These are phyloP conservation scores for Cheilosia grossa DNA, from an alignment of 2,888 invertebrate species.

Conservation along the genomic window DNA sequence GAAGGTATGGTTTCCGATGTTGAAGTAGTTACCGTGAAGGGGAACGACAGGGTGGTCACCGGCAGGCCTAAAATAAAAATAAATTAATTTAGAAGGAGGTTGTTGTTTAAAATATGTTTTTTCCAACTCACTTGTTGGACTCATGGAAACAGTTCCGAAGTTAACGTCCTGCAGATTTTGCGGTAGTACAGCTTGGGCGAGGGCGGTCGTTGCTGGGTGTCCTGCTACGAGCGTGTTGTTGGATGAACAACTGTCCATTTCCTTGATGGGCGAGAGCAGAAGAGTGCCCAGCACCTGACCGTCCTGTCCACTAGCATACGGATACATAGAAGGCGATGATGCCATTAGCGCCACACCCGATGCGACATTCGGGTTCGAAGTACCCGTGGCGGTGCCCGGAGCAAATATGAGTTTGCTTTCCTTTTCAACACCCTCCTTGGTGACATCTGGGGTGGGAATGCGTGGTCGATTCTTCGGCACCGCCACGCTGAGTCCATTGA, in stretches of 20 bases:
- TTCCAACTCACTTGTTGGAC: constrained; percentile 42
- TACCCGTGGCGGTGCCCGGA: constrained; percentile 80
- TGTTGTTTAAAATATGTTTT: neutral
- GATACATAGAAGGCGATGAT: constrained; percentile 84
- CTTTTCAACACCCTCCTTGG: constrained; percentile 90
- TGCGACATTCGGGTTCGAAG: constrained; percentile 82
- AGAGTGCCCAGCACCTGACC: constrained; percentile 90
- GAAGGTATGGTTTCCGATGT: constrained; percentile 79
- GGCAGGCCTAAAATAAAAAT: constrained; percentile 69
- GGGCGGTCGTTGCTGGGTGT: constrained; percentile 89
- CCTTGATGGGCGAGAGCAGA: constrained; percentile 92
- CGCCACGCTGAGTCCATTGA: constrained; percentile 86
- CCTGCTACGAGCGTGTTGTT: constrained; percentile 89
- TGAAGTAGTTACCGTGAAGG: constrained; percentile 81
- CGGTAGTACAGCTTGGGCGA: constrained; percentile 91
- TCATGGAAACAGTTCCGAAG: constrained; percentile 71
- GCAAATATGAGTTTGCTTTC: constrained; percentile 86
- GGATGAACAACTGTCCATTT: constrained; percentile 90
- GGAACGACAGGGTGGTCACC: constrained; percentile 81
- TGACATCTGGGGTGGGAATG: constrained; percentile 94
- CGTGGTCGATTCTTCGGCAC: constrained; percentile 89
- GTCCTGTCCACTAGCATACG: constrained; percentile 84
- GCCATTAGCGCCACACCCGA: constrained; percentile 88
- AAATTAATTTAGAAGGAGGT: neutral
- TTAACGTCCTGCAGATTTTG: constrained; percentile 76